Percentiles rank a stretch among this genome's conserved stretches.
These are phyloP conservation scores for Bombyx mandarina DNA, from an alignment of 1,140 invertebrate genomes.

Conservation along the genomic window DNA sequence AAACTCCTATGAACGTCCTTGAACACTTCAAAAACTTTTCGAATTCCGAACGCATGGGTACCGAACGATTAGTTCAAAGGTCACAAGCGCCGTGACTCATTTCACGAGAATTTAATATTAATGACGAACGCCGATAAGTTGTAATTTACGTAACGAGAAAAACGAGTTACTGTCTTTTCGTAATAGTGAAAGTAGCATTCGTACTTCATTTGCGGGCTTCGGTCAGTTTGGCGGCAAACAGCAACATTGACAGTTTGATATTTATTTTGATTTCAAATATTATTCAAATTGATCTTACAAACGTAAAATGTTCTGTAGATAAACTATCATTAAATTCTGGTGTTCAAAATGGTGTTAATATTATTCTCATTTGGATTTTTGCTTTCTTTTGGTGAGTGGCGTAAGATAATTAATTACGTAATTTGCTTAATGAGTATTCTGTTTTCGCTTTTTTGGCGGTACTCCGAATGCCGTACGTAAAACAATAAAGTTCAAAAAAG, in stretches of 20 bases:
- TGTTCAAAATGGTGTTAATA: conserved; percentile 28
- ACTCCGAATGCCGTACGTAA: no score
- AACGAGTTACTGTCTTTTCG: conserved; percentile 32
- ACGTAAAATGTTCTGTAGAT: conserved; percentile 4
- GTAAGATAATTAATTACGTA: conserved; percentile 4
- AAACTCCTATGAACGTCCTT: conserved; percentile 12
- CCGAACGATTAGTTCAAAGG: conserved; percentile 4
- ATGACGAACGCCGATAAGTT: conserved; percentile 5
- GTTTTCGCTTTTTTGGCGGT: neutral
- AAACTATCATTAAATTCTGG: neutral
- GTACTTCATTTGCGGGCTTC: conserved; percentile 26
- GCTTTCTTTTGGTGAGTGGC: conserved; percentile 43
- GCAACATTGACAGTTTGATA: conserved; percentile 27
- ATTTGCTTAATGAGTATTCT: neutral
- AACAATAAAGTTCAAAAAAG: neutral
- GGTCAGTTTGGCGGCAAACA: conserved; percentile 54
- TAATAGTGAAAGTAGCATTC: conserved; percentile 39
- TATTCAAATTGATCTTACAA: conserved; percentile 12
- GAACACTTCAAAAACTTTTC: conserved; percentile 25
- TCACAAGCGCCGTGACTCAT: conserved; percentile 20
- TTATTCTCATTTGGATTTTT: conserved; percentile 26
- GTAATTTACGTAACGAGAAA: conserved; percentile 1
- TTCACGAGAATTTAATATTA: conserved; percentile 22
- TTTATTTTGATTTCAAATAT: conserved; percentile 21
- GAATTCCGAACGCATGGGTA: conserved; percentile 24